Conservation (phyloP, 2,797 vertebrate species). For the Anguilla megastoma region DNA sequence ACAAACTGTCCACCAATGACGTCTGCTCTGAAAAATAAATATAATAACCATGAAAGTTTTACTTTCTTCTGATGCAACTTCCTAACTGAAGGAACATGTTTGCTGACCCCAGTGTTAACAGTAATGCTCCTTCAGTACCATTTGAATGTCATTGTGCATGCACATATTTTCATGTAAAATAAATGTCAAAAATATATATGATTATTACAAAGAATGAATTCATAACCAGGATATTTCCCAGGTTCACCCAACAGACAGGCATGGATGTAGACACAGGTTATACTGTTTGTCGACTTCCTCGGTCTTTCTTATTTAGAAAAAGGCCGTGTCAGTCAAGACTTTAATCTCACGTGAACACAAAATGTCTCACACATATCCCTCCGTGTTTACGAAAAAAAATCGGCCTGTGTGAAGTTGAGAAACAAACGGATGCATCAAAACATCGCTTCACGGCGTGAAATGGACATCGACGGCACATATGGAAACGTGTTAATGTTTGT, state of each 20-base stretch:
- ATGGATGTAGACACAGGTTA: neutral
- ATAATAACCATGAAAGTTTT: too few species aligned
- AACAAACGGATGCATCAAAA: neutral
- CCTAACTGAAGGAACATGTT: neutral
- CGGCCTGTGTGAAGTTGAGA: conserved; percentile 25
- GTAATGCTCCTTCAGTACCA: neutral
- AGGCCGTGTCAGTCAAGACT: neutral
- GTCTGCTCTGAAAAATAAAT: neutral
- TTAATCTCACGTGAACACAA: neutral
- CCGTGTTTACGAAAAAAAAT: neutral
- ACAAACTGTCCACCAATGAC: neutral
- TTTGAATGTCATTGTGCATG: neutral
- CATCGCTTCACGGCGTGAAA: neutral
- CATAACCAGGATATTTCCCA: too few species aligned
- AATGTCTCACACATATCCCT: neutral
- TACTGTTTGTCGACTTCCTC: neutral
- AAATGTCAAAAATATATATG: too few species aligned
- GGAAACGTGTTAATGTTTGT: conserved; percentile 12
- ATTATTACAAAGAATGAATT: too few species aligned
- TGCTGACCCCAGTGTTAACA: neutral
- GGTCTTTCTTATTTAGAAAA: neutral
- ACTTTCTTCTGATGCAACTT: neutral
- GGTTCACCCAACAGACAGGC: too few species aligned
- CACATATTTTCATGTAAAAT: too few species aligned
- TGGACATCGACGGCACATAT: neutral